Evolutionary conservation across 2,797 vertebrate genomes (phyloP).

Genomic region (Pelochelys cantorii): DNA sequence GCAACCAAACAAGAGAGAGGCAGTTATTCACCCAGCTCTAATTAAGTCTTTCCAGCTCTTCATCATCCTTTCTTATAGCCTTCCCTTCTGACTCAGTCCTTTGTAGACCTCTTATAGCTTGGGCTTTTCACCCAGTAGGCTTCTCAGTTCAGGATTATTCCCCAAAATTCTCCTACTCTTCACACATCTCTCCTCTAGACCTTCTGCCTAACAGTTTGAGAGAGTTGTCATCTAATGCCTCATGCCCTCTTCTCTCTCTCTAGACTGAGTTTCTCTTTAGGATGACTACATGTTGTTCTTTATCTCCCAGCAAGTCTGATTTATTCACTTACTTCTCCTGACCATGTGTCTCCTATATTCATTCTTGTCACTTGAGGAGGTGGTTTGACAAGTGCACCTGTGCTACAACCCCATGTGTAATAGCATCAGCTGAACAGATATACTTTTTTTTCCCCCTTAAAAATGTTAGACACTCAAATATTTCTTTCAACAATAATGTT

Average conservation of each 20-base stretch:
- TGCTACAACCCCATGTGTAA: no score
- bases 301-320: fast-evolving
- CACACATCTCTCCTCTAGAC: no score
- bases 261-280: not conserved
- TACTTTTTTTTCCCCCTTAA: not conserved
- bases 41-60: not conserved
- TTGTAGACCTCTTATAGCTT: not conserved
- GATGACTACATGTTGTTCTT: not conserved
- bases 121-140: not conserved
- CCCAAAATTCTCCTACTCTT: no score
- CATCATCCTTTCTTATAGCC: not conserved
- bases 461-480: not conserved
- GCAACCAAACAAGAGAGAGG: not conserved
- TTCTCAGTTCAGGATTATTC: not conserved
- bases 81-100: not conserved
- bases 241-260: no score
- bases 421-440: fast-evolving
- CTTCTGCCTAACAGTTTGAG: no score
- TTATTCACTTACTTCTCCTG: not conserved
- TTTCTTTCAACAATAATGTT: not conserved
- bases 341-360: fast-evolving
- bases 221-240: not conserved
- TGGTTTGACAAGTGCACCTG: not conserved
- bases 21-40: not conserved
- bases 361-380: not conserved